A percentile compares a stretch with the other conserved stretches of the same genome.
Conservation (phyloP, 2,113 vertebrate genomes). For the Porphyrio hochstetteri region DNA sequence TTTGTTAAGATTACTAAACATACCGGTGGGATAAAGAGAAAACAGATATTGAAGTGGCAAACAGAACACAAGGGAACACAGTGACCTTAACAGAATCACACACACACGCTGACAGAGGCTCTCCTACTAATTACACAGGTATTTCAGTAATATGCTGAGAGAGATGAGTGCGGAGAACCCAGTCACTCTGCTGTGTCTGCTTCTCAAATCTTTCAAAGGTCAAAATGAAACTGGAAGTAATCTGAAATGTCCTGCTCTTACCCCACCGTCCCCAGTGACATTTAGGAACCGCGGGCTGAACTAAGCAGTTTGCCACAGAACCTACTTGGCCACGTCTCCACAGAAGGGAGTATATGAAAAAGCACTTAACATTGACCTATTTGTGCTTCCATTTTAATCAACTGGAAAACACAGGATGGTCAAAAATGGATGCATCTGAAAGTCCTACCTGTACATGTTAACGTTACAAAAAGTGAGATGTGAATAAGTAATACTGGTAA, state of each 20-base stretch:
- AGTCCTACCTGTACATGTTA: not conserved
- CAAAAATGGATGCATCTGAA: not conserved
- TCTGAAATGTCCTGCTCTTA: not conserved
- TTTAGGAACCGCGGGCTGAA: not conserved
- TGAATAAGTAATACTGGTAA: not conserved
- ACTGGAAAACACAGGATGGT: not conserved
- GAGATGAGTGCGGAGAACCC: not conserved
- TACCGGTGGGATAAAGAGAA: not conserved
- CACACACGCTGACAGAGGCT: not conserved
- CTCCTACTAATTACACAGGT: not conserved
- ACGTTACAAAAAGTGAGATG: accelerated
- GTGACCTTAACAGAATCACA: not conserved
- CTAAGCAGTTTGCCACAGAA: not conserved
- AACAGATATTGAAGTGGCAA: not conserved
- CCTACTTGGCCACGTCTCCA: not conserved
- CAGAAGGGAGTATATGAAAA: not conserved
- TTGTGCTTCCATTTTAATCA: not conserved
- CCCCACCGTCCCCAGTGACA: not conserved
- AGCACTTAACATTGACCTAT: conserved; percentile 5
- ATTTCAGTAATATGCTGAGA: not conserved
- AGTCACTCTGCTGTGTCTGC: not conserved
- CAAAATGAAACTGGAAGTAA: not conserved
- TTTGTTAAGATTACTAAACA: not conserved
- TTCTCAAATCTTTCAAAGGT: conserved; percentile 3
- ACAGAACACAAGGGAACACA: not conserved